A percentile compares a stretch with the other conserved stretches of the same genome.
Evolutionary conservation across 1,140 invertebrate species (phyloP).

Genomic region (Rhagoletis zephyria): DNA sequence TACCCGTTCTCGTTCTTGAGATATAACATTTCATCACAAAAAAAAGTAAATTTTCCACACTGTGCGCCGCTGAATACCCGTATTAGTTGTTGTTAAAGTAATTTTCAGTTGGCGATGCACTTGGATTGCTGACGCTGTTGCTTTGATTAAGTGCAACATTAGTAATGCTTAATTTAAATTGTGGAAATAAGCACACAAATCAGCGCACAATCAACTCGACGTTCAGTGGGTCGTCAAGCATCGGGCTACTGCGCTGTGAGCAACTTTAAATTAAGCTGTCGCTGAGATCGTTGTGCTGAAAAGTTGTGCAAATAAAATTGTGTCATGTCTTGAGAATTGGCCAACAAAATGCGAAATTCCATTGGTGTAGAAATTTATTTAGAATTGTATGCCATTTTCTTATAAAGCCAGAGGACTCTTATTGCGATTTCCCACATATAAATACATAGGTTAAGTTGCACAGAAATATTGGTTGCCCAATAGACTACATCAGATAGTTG

Average conservation of each 20-base stretch:
- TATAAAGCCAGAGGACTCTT: too few relatives aligned
- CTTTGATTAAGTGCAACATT: conserved; percentile 20
- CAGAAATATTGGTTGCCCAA: too few relatives aligned
- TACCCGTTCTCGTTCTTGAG: too few relatives aligned
- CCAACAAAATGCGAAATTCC: background rate
- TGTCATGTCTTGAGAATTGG: background rate
- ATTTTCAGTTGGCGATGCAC: background rate
- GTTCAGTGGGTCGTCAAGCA: too few relatives aligned
- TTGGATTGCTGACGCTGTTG: background rate
- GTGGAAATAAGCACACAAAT: background rate
- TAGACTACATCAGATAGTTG: too few relatives aligned
- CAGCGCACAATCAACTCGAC: background rate
- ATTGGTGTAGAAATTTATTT: background rate
- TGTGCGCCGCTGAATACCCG: background rate
- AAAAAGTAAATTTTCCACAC: too few relatives aligned
- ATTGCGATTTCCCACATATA: too few relatives aligned
- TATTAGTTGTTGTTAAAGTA: background rate
- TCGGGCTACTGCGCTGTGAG: background rate
- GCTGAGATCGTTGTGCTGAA: background rate
- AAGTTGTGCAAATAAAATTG: conserved; percentile 3
- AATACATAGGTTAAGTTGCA: too few relatives aligned
- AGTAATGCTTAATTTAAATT: conserved; percentile 37
- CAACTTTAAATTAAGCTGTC: background rate
- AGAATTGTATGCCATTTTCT: background rate
- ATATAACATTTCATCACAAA: too few relatives aligned